phyloP scores from a whole-genome alignment of 2,797 vertebrate genomes.

The Silurus lanzhouensis region DNA sequence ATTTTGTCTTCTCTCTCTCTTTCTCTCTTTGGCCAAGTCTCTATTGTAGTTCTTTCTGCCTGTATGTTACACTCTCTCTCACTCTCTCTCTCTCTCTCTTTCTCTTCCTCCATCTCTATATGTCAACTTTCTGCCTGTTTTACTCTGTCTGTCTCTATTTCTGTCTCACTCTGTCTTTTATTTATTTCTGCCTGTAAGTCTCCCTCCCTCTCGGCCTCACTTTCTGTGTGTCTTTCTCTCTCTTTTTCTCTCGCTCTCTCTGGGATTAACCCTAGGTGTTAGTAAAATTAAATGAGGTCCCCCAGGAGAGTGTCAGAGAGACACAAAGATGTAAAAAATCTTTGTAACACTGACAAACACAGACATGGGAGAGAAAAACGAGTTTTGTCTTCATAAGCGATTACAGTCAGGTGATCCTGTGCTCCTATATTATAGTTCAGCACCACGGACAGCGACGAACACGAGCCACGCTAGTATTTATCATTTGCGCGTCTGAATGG shows the following conservation, averaged over 20 bases:
- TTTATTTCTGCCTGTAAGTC: too few species aligned
- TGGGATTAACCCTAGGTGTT: slow-evolving; percentile 1
- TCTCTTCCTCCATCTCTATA: not conserved
- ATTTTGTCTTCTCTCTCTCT: not conserved
- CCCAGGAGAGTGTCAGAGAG: not conserved
- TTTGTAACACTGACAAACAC: not conserved
- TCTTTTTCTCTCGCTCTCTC: not conserved
- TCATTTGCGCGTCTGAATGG: not conserved
- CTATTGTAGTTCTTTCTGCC: not conserved
- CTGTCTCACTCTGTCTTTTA: too few species aligned
- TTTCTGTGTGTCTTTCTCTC: not conserved
- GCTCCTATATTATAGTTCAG: not conserved
- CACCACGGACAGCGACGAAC: slow-evolving; percentile 16
- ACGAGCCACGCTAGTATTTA: too few species aligned
- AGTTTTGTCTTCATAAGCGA: not conserved
- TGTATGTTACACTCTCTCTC: not conserved
- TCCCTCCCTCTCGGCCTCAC: not conserved
- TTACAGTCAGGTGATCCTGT: not conserved
- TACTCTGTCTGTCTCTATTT: too few species aligned
- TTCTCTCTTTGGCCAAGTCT: not conserved
- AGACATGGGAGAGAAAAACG: not conserved
- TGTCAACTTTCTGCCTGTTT: not conserved
- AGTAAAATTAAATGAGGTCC: not conserved
- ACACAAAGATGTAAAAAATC: too few species aligned
- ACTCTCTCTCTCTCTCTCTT: not conserved